A percentile compares a stretch with the other conserved stretches of the same genome.
These are phyloP conservation scores for Octonoba sinensis DNA, from an alignment of 2,888 invertebrate species.

Conservation along the genomic window DNA sequence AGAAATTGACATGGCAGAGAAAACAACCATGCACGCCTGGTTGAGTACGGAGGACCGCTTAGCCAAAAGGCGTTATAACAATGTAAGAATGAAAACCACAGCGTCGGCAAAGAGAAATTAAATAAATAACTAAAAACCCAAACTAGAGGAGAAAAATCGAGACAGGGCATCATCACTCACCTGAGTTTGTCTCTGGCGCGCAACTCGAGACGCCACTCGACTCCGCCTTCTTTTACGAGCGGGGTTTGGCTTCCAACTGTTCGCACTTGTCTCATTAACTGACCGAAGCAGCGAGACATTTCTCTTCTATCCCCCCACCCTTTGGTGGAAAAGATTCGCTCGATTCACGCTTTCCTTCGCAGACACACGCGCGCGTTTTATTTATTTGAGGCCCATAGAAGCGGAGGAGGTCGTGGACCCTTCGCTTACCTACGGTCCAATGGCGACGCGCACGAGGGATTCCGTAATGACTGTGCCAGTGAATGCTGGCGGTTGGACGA, in stretches of 20 bases:
- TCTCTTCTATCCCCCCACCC: not conserved
- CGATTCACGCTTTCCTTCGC: too few species aligned
- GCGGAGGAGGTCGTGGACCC: slow-evolving; percentile 24
- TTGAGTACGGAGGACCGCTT: too few species aligned
- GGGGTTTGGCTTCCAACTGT: slow-evolving; percentile 55
- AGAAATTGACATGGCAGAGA: too few species aligned
- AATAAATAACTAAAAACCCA: slow-evolving; percentile 1
- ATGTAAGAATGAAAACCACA: too few species aligned
- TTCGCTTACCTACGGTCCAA: slow-evolving; percentile 33
- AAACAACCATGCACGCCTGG: too few species aligned
- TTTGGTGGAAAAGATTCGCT: not conserved
- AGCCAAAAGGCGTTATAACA: too few species aligned
- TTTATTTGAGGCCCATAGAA: too few species aligned
- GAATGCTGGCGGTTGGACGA: slow-evolving; percentile 48
- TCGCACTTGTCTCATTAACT: slow-evolving; percentile 62
- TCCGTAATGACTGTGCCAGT: slow-evolving; percentile 3
- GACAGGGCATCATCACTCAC: slow-evolving; percentile 56
- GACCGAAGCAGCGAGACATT: slow-evolving; percentile 28
- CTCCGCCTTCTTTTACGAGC: slow-evolving; percentile 58
- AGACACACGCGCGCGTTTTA: too few species aligned
- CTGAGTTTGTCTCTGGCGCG: slow-evolving; percentile 62
- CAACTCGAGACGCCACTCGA: slow-evolving; percentile 45
- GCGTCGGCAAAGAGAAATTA: not conserved
- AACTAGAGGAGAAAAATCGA: not conserved
- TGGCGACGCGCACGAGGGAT: slow-evolving; percentile 37